Conservation (phyloP, 1,140 invertebrate species). For the Bombus huntii region DNA sequence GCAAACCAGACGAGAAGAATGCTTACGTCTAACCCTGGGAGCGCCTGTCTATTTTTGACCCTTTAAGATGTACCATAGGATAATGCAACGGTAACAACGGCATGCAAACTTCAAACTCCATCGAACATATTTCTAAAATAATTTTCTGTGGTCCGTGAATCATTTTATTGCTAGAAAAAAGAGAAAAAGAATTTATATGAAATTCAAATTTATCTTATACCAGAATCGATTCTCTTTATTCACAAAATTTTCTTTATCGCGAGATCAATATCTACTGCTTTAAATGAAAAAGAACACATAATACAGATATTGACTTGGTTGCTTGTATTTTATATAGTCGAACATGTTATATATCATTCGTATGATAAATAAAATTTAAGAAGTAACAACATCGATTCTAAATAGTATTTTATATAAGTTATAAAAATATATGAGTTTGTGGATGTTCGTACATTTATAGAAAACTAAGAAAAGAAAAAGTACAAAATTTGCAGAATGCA, state of each 20-base stretch:
- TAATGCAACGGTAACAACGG: slow-evolving; percentile 31
- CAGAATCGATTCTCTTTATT: background rate
- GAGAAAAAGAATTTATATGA: background rate
- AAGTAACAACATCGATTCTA: background rate
- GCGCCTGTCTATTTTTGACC: slow-evolving; percentile 56
- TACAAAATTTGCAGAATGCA: background rate
- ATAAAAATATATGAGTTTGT: no score
- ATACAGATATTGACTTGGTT: background rate
- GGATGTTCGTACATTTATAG: no score
- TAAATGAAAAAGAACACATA: background rate
- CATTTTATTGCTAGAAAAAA: background rate
- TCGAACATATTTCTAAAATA: background rate
- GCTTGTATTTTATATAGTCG: background rate
- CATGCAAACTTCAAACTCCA: slow-evolving; percentile 9
- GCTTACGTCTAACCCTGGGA: slow-evolving; percentile 57
- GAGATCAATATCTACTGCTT: background rate
- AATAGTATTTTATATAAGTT: background rate
- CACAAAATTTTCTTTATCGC: background rate
- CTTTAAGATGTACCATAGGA: slow-evolving; percentile 31
- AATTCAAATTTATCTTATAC: background rate
- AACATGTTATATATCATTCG: background rate
- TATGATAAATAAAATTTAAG: background rate
- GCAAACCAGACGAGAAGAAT: slow-evolving; percentile 55
- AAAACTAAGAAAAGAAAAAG: background rate
- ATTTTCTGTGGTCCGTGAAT: background rate